phyloP scores from a whole-genome alignment of 2,113 vertebrate genomes.

The Perca fluviatilis region DNA sequence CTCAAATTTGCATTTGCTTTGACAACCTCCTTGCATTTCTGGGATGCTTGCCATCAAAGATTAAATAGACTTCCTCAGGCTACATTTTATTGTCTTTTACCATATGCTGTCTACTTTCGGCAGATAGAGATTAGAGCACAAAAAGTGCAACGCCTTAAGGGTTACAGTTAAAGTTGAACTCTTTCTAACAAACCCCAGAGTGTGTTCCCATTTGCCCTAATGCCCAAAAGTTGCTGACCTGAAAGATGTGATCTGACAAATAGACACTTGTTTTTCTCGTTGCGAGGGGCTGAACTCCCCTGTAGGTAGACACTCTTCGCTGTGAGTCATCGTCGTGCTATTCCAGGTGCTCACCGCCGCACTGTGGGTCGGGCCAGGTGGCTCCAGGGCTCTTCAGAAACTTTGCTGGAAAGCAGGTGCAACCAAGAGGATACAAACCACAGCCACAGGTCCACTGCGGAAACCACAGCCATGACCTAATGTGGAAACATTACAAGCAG shows the following conservation, averaged over 20 bases:
- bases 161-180: slow-evolving; percentile 51
- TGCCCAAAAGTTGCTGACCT: slow-evolving; percentile 68
- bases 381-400: slow-evolving; percentile 54
- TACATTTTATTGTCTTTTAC: slow-evolving; percentile 68
- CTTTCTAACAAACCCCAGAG: slow-evolving; percentile 58
- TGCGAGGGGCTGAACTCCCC: slow-evolving; percentile 46
- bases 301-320: slow-evolving; percentile 61
- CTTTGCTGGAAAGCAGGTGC: slow-evolving; percentile 74
- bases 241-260: slow-evolving; percentile 68
- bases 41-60: slow-evolving; percentile 67
- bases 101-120: slow-evolving; percentile 54
- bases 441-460: slow-evolving; percentile 32
- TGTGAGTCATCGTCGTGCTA: slow-evolving; percentile 73
- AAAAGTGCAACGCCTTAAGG: slow-evolving; percentile 44
- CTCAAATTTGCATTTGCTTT: slow-evolving; percentile 68
- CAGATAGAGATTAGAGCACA: slow-evolving; percentile 46
- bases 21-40: slow-evolving; percentile 70
- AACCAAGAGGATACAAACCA: slow-evolving; percentile 36
- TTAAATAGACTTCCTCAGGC: slow-evolving; percentile 70
- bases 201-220: slow-evolving; percentile 44
- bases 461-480: slow-evolving; percentile 44
- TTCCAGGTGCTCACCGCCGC: slow-evolving; percentile 74
- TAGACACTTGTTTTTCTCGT: slow-evolving; percentile 64
- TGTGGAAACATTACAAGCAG: slow-evolving; percentile 51
- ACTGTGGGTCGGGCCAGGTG: slow-evolving; percentile 50